Conservation (phyloP, 2,888 invertebrate genomes). For the Torymus aiolomorphi region DNA sequence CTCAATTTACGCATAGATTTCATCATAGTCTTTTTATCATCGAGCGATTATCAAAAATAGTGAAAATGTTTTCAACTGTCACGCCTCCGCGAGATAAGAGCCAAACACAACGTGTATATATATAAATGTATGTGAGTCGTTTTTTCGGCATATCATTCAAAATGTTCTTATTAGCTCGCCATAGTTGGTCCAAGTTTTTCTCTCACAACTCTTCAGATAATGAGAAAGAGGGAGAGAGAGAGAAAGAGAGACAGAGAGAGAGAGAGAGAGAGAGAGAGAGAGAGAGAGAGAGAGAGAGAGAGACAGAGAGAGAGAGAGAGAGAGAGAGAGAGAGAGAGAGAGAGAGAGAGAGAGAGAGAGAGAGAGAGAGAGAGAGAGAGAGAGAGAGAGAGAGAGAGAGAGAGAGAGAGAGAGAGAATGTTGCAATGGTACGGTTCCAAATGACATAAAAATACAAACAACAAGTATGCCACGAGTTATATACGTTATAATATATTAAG, state of each 20-base stretch:
- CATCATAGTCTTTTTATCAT: conserved; percentile 6
- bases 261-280: too few relatives aligned
- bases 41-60: conserved; percentile 34
- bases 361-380: too few relatives aligned
- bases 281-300: too few relatives aligned
- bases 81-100: conserved; percentile 35
- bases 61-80: conserved; percentile 31
- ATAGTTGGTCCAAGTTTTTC: too few relatives aligned
- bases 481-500: not conserved
- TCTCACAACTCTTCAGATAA: too few relatives aligned
- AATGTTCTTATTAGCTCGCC: too few relatives aligned
- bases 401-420: not conserved
- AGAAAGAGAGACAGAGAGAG: too few relatives aligned
- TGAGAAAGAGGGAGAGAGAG: too few relatives aligned
- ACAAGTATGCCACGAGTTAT: conserved; percentile 2
- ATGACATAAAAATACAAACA: conserved; percentile 47
- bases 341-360: too few relatives aligned
- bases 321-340: too few relatives aligned
- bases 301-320: too few relatives aligned
- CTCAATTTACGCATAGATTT: not conserved
- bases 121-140: not conserved
- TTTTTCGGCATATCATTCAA: not conserved
- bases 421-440: conserved; percentile 26
- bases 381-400: too few relatives aligned
- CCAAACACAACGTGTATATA: not conserved